Evolutionary conservation across 2,113 vertebrate species (phyloP), one percentile per base, ranked within the genome.

Genomic region (Labeo catla): DNA sequence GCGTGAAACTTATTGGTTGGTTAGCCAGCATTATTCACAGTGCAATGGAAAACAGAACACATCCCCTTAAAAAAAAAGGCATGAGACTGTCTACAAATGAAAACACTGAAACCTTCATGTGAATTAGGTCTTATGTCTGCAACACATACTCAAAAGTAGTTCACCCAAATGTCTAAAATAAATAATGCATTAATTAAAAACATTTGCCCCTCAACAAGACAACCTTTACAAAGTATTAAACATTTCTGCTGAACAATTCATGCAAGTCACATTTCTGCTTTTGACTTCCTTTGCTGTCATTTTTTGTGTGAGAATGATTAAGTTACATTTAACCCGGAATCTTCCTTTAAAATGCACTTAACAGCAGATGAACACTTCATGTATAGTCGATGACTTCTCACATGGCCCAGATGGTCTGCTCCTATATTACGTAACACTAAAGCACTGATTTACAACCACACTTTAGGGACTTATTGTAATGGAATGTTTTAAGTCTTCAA

Each of bases 401-500:
- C 43, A n/a, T 77, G 34, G 54, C 63, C 50, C 80, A 73, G 87
- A 86, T 73, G 80, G 84, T 54, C 68, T 82, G 52, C 39, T 79
- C 52, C 43, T 36, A 4, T 10, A 86, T 83, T 79, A 73, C 36
- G 52, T n/a, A 81, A 36, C 43, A 81, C 76, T 57, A 85, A 65
- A 61, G 34, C 59, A 49, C 70, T 88, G 87, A 88, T 88, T 82
- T 88, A 84, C 47, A 85, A 45, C 59, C 76, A 59, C 34, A 61
- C 61, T 70, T 81, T 82, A 28, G 8, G 45, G 61, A 81, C 61
- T 23, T 50, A 50, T 86, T 88, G 63, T 83, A 72, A 79, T 28
- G n/a, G 73, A 83, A 70, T 68, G 52, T 82, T 28, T 81, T 8
- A 65, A 63, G 68, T 83, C 16, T 68, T 70, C 19, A 36, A 68